A percentile compares a stretch with the other conserved stretches of the same genome.
Evolutionary conservation across 2,113 vertebrate genomes (phyloP).

Genomic region (Ailurus styani): DNA sequence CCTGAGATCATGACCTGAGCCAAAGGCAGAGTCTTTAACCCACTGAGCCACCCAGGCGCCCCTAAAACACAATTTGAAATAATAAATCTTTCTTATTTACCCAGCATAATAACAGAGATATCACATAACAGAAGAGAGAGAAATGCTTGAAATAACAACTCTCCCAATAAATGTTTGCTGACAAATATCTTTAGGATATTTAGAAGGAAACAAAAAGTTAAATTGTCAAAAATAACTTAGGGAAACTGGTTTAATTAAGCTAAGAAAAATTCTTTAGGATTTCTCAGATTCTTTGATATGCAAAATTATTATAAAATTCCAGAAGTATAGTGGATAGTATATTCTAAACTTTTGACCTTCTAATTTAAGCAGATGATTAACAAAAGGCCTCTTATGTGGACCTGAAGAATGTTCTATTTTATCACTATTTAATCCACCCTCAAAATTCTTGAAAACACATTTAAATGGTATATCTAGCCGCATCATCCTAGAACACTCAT

Average conservation of each 20-base stretch:
- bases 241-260: background rate
- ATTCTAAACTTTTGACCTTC: background rate
- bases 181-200: background rate
- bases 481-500: background rate
- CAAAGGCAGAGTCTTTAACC: too few species aligned
- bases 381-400: background rate
- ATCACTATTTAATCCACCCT: background rate
- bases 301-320: background rate
- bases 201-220: background rate
- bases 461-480: background rate
- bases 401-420: background rate
- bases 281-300: background rate
- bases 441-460: background rate
- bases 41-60: too few species aligned
- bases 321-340: background rate
- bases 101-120: background rate
- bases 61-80: background rate
- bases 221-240: background rate
- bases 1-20: too few species aligned
- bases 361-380: background rate
- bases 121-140: background rate
- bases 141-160: background rate
- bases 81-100: background rate
- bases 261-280: background rate
- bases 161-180: background rate